Percentiles rank a stretch among this genome's conserved stretches.
phyloP scores from a whole-genome alignment of 1,140 invertebrate species.

The Bombus waltoni region DNA sequence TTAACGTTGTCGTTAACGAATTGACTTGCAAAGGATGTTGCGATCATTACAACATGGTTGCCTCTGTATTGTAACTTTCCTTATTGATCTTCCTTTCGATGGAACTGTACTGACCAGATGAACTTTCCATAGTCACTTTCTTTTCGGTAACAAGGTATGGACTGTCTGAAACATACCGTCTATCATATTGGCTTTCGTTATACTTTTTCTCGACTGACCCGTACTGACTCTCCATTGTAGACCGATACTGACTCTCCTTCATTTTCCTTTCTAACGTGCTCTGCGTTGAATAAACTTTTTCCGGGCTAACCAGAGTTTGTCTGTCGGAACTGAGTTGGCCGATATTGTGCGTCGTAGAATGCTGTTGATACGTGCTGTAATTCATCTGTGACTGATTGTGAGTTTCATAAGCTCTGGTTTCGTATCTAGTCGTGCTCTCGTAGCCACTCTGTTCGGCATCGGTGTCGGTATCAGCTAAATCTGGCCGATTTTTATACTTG shows the following conservation, averaged over 20 bases:
- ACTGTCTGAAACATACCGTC: conserved; percentile 55
- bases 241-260: conserved; percentile 75
- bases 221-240: conserved; percentile 62
- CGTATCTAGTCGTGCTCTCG: conserved; percentile 74
- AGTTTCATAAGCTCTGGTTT: conserved; percentile 65
- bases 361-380: conserved; percentile 70
- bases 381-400: conserved; percentile 58
- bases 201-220: conserved; percentile 60
- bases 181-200: conserved; percentile 39
- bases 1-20: background rate
- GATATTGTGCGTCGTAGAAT: conserved; percentile 67
- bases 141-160: conserved; percentile 63
- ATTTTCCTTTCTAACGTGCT: conserved; percentile 77
- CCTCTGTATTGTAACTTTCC: conserved; percentile 61
- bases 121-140: conserved; percentile 59
- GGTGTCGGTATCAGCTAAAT: conserved; percentile 73
- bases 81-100: conserved; percentile 77
- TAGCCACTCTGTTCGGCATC: conserved; percentile 79
- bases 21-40: background rate
- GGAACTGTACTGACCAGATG: conserved; percentile 75
- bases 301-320: conserved; percentile 76
- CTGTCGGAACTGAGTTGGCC: conserved; percentile 73
- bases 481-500: conserved; percentile 87
- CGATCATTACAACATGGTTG: conserved; percentile 24
- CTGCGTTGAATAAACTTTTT: conserved; percentile 78